phyloP scores from a whole-genome alignment of 2,888 invertebrate species.

The Parnassius smintheus region DNA sequence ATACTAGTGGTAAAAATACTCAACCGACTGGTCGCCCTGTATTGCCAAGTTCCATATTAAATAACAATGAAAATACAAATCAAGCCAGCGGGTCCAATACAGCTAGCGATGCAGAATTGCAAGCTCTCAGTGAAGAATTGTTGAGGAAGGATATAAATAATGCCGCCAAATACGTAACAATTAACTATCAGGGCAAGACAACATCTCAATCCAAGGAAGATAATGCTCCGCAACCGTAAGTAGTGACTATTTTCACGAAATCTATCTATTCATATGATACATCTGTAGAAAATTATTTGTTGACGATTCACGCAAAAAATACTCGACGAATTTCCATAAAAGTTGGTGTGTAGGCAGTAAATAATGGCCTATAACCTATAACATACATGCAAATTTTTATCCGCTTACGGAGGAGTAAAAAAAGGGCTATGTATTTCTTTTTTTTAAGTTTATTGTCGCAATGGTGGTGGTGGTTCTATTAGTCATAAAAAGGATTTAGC shows the following conservation, averaged over 20 bases:
- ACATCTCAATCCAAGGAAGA: constrained; percentile 85
- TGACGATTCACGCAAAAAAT: too few species aligned
- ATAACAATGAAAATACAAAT: constrained; percentile 48
- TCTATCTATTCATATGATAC: too few species aligned
- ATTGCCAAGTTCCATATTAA: constrained; percentile 72
- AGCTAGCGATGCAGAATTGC: constrained; percentile 82
- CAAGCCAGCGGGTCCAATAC: constrained; percentile 44
- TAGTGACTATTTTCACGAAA: constrained; percentile 30
- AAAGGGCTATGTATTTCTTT: too few species aligned
- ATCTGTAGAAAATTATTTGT: too few species aligned
- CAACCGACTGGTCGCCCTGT: constrained; percentile 45
- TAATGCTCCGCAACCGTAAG: constrained; percentile 89
- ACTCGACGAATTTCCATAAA: too few species aligned
- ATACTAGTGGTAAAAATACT: constrained; percentile 28
- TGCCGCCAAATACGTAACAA: constrained; percentile 84
- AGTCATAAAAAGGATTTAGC: too few species aligned
- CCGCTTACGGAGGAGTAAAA: too few species aligned
- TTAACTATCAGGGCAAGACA: constrained; percentile 89
- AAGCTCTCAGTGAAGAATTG: constrained; percentile 86
- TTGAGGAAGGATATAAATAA: constrained; percentile 88
- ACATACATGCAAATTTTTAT: too few species aligned
- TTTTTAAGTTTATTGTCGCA: too few species aligned
- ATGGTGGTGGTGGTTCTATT: too few species aligned
- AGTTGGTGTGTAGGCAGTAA: too few species aligned
- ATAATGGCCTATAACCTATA: too few species aligned